Conservation (phyloP, 2,113 vertebrate genomes). For the Hyaena hyaena region DNA sequence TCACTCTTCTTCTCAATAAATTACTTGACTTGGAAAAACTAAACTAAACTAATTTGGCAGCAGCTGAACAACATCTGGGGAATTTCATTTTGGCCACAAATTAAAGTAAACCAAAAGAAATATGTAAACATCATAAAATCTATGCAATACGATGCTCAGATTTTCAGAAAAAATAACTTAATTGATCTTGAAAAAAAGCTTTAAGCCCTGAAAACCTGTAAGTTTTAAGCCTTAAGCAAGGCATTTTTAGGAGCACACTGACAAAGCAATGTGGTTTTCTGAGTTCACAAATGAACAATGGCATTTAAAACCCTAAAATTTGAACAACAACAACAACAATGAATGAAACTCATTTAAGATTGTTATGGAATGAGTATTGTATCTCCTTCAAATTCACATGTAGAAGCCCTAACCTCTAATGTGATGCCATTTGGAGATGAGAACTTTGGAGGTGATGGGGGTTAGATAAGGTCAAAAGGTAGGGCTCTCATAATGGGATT, state of each 20-base stretch:
- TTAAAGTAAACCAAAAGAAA: neutral
- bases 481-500: neutral
- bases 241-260: neutral
- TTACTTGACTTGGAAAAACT: neutral
- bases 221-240: neutral
- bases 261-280: neutral
- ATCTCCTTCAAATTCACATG: neutral
- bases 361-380: neutral
- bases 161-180: neutral
- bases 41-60: neutral
- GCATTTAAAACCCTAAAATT: neutral
- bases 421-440: neutral
- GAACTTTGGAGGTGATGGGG: neutral
- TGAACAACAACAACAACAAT: neutral
- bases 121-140: neutral
- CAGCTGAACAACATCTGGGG: neutral
- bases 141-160: neutral
- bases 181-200: neutral
- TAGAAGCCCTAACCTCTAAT: neutral
- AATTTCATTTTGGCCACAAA: neutral
- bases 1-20: neutral
- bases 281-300: neutral
- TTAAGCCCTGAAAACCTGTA: neutral
- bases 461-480: neutral
- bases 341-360: neutral